phyloP scores from a whole-genome alignment of 2,888 invertebrate species.

The Athetis lepigone region DNA sequence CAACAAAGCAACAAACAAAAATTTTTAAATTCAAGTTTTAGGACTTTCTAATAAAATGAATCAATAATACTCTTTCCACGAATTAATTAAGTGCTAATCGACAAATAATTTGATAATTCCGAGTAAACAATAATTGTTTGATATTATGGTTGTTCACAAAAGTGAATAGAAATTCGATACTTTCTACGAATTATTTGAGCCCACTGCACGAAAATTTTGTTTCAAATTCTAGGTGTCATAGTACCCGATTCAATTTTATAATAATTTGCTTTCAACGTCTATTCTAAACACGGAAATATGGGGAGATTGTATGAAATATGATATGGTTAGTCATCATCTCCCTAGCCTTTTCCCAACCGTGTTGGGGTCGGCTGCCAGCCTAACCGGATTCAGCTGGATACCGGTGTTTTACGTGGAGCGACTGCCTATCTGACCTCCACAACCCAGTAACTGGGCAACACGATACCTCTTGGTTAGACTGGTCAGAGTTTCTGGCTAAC shows the following conservation, averaged over 20 bases:
- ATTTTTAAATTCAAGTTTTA: background rate
- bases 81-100: constrained; percentile 19
- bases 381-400: too few relatives aligned
- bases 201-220: background rate
- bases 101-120: constrained; percentile 14
- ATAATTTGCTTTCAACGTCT: too few relatives aligned
- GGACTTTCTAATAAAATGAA: constrained; percentile 8
- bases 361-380: too few relatives aligned
- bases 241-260: too few relatives aligned
- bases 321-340: background rate
- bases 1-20: background rate
- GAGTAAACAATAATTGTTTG: constrained; percentile 10
- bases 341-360: background rate
- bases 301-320: too few relatives aligned
- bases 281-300: too few relatives aligned
- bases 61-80: constrained; percentile 10
- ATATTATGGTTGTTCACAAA: constrained; percentile 1
- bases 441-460: too few relatives aligned
- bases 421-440: too few relatives aligned
- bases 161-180: background rate
- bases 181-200: background rate
- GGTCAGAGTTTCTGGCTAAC: too few relatives aligned
- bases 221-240: background rate
- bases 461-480: too few relatives aligned
- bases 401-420: too few relatives aligned